A percentile compares a stretch with the other conserved stretches of the same genome.
Evolutionary conservation across 30 jellyfish, hydroid and myxozoan genomes (phyloP).

Genomic region (Turritopsis rubra): DNA sequence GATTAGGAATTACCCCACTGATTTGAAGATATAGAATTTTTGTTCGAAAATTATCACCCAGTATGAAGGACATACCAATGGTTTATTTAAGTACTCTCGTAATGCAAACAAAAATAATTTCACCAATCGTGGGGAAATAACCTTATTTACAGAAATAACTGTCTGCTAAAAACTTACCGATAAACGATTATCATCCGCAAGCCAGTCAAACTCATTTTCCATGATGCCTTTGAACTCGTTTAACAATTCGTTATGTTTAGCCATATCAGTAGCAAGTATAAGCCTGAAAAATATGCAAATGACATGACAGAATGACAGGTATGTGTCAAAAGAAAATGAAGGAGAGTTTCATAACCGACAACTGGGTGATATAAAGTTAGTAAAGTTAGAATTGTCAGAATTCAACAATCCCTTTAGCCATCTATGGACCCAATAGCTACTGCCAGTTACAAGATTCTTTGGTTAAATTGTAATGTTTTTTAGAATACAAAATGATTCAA

Average conservation of each 20-base stretch:
- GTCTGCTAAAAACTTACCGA: conserved; percentile 49
- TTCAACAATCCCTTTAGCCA: no score
- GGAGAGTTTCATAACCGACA: background rate
- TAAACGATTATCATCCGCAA: conserved; percentile 46
- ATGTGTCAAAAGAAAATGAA: background rate
- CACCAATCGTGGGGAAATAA: no score
- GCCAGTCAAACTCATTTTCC: conserved; percentile 70
- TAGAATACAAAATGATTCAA: no score
- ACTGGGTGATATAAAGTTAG: background rate
- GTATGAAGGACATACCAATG: no score
- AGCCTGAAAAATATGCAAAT: conserved; percentile 40
- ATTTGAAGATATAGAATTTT: no score
- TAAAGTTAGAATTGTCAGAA: background rate
- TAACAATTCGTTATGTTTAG: conserved; percentile 73
- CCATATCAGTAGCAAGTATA: conserved; percentile 97
- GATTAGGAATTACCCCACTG: no score
- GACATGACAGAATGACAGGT: background rate
- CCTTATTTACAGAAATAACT: background rate
- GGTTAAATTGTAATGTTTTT: no score
- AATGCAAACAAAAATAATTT: no score
- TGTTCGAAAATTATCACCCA: no score
- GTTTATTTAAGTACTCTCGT: no score
- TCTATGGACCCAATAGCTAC: no score
- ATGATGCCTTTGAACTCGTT: conserved; percentile 66
- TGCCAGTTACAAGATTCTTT: no score